Conservation (phyloP, 2,888 invertebrate genomes). For the Tinea semifulvella region DNA sequence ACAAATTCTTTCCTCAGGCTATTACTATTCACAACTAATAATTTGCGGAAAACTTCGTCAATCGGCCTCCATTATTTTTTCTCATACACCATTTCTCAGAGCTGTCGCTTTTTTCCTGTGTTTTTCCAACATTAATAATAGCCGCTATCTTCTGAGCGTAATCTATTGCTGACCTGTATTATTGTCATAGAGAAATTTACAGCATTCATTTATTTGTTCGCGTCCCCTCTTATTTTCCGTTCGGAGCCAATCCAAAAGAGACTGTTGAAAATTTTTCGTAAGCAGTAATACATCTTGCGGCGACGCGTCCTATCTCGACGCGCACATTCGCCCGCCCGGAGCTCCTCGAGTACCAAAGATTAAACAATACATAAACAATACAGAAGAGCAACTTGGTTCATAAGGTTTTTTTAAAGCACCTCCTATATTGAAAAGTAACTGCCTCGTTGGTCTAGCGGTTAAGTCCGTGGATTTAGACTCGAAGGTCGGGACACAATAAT, state of each 20-base stretch:
- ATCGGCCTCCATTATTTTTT: slow-evolving; percentile 40
- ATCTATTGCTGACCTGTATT: slow-evolving; percentile 68
- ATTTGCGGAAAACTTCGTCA: slow-evolving; percentile 31
- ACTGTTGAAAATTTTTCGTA: slow-evolving; percentile 67
- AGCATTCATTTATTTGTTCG: slow-evolving; percentile 60
- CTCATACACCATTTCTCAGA: slow-evolving; percentile 31
- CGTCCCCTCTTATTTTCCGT: slow-evolving; percentile 67
- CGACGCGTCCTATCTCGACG: slow-evolving; percentile 61
- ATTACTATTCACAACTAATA: background rate
- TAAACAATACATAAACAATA: slow-evolving; percentile 1
- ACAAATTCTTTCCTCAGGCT: background rate
- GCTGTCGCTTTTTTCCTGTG: slow-evolving; percentile 49
- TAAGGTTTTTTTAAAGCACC: no score
- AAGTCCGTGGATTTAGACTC: no score
- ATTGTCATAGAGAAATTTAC: slow-evolving; percentile 66
- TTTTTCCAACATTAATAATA: slow-evolving; percentile 62
- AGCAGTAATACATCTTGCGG: slow-evolving; percentile 63
- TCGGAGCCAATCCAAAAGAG: slow-evolving; percentile 61
- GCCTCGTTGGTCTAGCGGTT: no score
- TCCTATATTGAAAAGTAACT: no score
- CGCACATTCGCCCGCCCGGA: slow-evolving; percentile 63
- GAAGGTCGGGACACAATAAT: no score
- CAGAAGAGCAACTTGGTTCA: no score
- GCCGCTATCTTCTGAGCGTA: slow-evolving; percentile 52
- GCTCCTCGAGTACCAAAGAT: slow-evolving; percentile 1